These are phyloP conservation scores for Theristicus caerulescens DNA, from an alignment of 2,113 vertebrate species.

Conservation along the genomic window DNA sequence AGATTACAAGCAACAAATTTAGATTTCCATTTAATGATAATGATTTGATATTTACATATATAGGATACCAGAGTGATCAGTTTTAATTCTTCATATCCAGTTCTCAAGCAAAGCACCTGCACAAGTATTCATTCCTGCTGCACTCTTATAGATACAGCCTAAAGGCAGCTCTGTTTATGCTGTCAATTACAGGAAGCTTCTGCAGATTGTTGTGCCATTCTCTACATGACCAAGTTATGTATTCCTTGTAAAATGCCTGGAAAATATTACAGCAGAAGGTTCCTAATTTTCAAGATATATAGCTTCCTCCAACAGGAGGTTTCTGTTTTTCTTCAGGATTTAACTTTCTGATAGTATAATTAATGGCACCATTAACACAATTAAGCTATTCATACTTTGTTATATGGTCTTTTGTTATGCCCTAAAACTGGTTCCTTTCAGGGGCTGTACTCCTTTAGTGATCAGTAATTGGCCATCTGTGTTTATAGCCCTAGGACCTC, in stretches of 20 bases:
- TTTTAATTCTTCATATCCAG: not conserved
- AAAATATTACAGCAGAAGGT: not conserved
- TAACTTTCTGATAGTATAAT: not conserved
- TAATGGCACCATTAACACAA: not conserved
- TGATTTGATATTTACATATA: not conserved
- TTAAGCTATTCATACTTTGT: not conserved
- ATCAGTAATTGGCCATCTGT: not conserved
- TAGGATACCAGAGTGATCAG: not conserved
- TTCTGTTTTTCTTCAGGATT: not conserved
- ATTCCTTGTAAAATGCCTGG: not conserved
- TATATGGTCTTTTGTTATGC: not conserved
- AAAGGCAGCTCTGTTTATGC: not conserved
- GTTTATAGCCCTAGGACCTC: not conserved
- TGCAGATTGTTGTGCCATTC: not conserved
- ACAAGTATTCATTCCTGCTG: not conserved
- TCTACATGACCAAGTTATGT: accelerated
- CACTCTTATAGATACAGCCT: not conserved
- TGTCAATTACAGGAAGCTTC: not conserved
- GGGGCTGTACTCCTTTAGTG: not conserved
- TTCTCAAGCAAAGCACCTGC: not conserved
- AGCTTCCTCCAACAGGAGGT: not conserved
- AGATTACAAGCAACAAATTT: not conserved
- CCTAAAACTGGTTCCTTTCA: not conserved
- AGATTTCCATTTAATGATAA: not conserved
- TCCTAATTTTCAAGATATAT: not conserved